Evolutionary conservation across 1,140 invertebrate genomes (phyloP), one percentile per base, ranked within the genome.

Genomic region (Neotoxoptera formosana): DNA sequence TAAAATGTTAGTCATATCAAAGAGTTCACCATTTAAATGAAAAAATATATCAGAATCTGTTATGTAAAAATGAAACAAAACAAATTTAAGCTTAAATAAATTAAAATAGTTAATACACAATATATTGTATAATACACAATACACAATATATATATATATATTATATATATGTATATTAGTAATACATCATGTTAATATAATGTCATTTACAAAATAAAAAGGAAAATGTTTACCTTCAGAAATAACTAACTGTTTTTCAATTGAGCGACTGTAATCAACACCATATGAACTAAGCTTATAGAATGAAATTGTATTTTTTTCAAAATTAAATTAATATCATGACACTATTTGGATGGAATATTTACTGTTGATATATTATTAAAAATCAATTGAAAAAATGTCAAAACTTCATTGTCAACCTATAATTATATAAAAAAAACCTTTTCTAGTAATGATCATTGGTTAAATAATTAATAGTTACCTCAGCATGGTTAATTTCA

Each of bases 291-390:
- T 34, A 34, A 34, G n/a, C 34, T 81, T 34, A 81, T 34, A 81
- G n/a, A n/a, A n/a, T n/a, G n/a, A 34, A 81, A 81, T 81, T 34
- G 34, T 81, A 34, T 34, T 81, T 81, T 81, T 81, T 6, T 76
- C n/a, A 34, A 14, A n/a, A 20, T 34, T 81, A 81, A 81, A 81
- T 81, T 34, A 81, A 81, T 34, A 81, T 81, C 67, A 81, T 7
- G 34, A 81, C 67, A 81, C n/a, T n/a, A 81, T 81, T 81, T 81
- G 20, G 67, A 81, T 81, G n/a, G 67, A 81, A 81, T 81, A 34
- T 34, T 34, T 81, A 81, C 17, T 81, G 67, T 34, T 14, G 67
- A 81, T 34, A 81, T n/a, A 81, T 81, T 81, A 34, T 81, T 17
- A 20, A 81, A 81, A 81, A 81, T 81, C n/a, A 81, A 20, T 81